Conservation (phyloP, 2,113 vertebrate genomes). For the Pelecanoides urinatrix region DNA sequence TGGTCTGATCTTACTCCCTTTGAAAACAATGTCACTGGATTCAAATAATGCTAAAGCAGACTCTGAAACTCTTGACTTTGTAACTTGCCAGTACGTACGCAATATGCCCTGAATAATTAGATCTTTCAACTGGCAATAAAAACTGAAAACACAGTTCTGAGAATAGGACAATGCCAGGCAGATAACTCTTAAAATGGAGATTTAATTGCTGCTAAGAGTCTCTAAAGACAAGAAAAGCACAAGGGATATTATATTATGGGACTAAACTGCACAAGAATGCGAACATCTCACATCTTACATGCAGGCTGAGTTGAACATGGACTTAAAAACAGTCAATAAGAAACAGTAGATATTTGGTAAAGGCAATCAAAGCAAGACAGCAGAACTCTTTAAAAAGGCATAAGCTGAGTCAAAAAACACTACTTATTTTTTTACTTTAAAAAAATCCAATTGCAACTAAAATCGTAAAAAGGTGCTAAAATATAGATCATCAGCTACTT, state of each 20-base stretch:
- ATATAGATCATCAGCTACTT: neutral
- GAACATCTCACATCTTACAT: neutral
- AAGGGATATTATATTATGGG: neutral
- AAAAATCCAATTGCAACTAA: neutral
- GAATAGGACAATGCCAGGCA: rapidly evolving
- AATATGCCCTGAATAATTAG: neutral
- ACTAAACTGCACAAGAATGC: neutral
- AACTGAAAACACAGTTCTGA: neutral
- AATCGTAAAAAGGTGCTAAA: neutral
- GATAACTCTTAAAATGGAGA: neutral
- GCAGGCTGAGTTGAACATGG: neutral
- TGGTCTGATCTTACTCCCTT: neutral
- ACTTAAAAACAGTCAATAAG: neutral
- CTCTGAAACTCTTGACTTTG: neutral
- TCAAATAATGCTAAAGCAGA: neutral
- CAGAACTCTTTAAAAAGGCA: neutral
- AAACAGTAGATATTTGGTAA: neutral
- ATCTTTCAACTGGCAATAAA: neutral
- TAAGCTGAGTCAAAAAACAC: neutral
- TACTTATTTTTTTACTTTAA: neutral
- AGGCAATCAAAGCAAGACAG: neutral
- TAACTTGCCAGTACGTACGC: rapidly evolving
- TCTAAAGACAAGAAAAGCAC: neutral
- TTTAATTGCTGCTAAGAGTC: neutral
- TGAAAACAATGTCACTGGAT: neutral